phyloP scores from a whole-genome alignment of 2,888 invertebrate genomes.

The Papilio demoleus region DNA sequence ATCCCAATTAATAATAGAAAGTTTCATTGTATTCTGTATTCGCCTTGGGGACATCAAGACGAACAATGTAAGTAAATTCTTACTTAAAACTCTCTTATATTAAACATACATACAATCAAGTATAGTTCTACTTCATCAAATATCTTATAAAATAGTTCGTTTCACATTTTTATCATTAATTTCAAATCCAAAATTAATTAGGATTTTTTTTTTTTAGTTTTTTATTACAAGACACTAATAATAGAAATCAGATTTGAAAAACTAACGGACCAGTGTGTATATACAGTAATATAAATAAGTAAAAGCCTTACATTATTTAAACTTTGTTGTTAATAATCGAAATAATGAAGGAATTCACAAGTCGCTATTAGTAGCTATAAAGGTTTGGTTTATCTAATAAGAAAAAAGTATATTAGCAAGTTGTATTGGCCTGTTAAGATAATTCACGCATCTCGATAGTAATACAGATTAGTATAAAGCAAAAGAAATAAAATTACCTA shows the following conservation, averaged over 20 bases:
- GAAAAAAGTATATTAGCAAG: not conserved
- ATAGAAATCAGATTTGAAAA: too few relatives aligned
- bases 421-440: not conserved
- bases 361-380: not conserved
- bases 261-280: too few relatives aligned
- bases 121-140: not conserved
- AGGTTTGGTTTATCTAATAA: not conserved
- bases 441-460: too few relatives aligned
- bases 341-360: not conserved
- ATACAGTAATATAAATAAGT: too few relatives aligned
- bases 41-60: slow-evolving; percentile 12
- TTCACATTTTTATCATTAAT: not conserved
- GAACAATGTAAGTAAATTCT: not conserved
- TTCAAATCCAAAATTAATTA: too few relatives aligned
- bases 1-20: slow-evolving; percentile 18
- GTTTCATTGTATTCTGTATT: slow-evolving; percentile 12
- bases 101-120: not conserved
- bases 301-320: too few relatives aligned
- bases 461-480: not conserved
- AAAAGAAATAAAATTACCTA: not conserved
- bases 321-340: too few relatives aligned
- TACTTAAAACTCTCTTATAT: not conserved
- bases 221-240: too few relatives aligned
- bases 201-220: too few relatives aligned
- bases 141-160: not conserved